A percentile compares a stretch with the other conserved stretches of the same genome.
Evolutionary conservation across 2,888 invertebrate genomes (phyloP).

Genomic region (Tachina grossa): DNA sequence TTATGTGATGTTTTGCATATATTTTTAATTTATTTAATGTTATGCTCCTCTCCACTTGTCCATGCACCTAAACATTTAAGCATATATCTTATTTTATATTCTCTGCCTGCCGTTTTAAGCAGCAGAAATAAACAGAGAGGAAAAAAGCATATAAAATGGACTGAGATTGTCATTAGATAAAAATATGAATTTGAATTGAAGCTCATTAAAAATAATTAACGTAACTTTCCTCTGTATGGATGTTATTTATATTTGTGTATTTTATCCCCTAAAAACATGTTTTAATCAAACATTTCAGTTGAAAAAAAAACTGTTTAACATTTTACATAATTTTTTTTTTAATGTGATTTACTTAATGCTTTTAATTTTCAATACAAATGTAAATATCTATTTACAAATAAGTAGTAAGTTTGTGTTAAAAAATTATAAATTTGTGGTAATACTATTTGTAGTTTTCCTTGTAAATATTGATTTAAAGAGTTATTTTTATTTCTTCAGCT

Average conservation of each 20-base stretch:
- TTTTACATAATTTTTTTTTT: neutral
- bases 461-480: too few species aligned
- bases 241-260: neutral
- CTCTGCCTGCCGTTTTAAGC: neutral
- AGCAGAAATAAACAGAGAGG: neutral
- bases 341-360: neutral
- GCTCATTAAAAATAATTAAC: constrained; percentile 70
- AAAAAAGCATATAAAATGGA: neutral
- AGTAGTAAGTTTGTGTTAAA: too few species aligned
- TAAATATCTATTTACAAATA: neutral
- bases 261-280: neutral
- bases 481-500: too few species aligned
- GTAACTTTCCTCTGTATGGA: constrained; percentile 2
- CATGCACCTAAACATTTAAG: constrained; percentile 5
- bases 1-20: constrained; percentile 61
- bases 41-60: neutral
- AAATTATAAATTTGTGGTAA: too few species aligned
- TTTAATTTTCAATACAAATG: neutral
- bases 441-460: too few species aligned
- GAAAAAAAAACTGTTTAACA: neutral
- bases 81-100: neutral
- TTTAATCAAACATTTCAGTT: neutral
- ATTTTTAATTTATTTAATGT: constrained; percentile 25
- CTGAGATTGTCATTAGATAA: constrained; percentile 34
- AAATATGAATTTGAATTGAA: constrained; percentile 48